These are phyloP conservation scores for Catharus minimus DNA, from an alignment of 2,113 vertebrate genomes.

Conservation along the genomic window DNA sequence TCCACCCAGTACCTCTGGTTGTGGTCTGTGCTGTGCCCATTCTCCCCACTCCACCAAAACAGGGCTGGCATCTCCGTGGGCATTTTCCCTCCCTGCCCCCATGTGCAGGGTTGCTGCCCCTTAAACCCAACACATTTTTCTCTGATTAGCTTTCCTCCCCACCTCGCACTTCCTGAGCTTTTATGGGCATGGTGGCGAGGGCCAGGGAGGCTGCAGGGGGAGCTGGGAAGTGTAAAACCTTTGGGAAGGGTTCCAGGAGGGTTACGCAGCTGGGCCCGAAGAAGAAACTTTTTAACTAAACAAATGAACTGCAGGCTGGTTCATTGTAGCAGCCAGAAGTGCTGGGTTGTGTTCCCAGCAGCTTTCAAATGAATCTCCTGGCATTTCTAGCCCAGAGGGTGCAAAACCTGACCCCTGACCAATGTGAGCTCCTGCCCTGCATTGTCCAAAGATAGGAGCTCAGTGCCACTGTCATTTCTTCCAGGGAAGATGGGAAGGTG, in stretches of 20 bases:
- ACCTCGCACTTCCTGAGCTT: conserved; percentile 66
- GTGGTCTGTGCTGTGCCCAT: not conserved
- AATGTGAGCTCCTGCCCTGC: not conserved
- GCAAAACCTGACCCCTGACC: not conserved
- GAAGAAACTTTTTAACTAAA: conserved; percentile 38
- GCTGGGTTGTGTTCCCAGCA: not conserved
- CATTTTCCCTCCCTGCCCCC: not conserved
- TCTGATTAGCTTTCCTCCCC: conserved; percentile 63
- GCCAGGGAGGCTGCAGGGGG: not conserved
- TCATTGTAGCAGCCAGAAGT: not conserved
- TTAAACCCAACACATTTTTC: conserved; percentile 72
- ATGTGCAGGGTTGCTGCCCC: not conserved
- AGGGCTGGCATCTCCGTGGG: not conserved
- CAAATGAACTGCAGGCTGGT: not conserved
- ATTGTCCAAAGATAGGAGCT: not conserved
- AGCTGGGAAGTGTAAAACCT: conserved; percentile 39
- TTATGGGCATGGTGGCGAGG: conserved; percentile 73
- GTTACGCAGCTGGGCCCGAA: not conserved
- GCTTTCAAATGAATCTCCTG: not conserved
- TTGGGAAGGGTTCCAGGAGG: conserved; percentile 28
- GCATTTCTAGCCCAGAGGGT: not conserved
- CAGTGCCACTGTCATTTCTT: rapidly evolving
- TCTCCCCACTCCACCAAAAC: rapidly evolving
- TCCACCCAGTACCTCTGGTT: rapidly evolving
- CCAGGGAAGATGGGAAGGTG: not conserved